phyloP scores from a whole-genome alignment of 2,113 vertebrate genomes.

The Lepus europaeus region DNA sequence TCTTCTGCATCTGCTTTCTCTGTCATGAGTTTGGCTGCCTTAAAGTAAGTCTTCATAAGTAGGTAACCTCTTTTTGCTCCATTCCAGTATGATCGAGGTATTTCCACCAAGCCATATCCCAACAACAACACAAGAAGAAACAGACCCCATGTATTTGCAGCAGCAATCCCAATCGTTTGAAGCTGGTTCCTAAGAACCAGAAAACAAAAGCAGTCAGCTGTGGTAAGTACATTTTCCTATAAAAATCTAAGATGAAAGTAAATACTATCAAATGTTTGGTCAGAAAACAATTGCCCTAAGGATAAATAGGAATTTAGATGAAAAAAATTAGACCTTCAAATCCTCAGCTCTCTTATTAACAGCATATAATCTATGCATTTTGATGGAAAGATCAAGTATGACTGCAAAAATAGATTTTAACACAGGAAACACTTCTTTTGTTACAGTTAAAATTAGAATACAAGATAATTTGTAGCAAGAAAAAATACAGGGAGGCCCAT shows the following conservation, averaged over 20 bases:
- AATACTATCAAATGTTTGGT: neutral
- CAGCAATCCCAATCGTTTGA: slow-evolving; percentile 95
- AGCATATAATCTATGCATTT: slow-evolving; percentile 9
- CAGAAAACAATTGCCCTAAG: slow-evolving; percentile 7
- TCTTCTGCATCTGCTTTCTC: slow-evolving; percentile 95
- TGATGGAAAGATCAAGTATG: neutral
- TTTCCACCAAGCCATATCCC: slow-evolving; percentile 96
- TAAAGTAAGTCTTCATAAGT: slow-evolving; percentile 95
- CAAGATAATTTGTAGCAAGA: neutral
- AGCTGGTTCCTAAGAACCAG: slow-evolving; percentile 90
- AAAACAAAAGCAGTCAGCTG: neutral
- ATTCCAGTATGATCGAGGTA: slow-evolving; percentile 96
- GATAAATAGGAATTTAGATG: neutral
- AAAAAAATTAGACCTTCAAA: slow-evolving; percentile 34
- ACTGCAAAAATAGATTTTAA: slow-evolving; percentile 34
- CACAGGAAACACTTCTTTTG: slow-evolving; percentile 28
- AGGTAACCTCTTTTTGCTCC: slow-evolving; percentile 92
- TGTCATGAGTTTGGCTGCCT: slow-evolving; percentile 94
- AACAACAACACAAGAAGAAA: slow-evolving; percentile 96
- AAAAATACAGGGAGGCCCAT: neutral
- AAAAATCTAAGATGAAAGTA: slow-evolving; percentile 24
- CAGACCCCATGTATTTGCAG: slow-evolving; percentile 97
- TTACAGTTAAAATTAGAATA: slow-evolving; percentile 42
- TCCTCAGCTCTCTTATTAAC: slow-evolving; percentile 25
- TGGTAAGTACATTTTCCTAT: neutral